Evolutionary conservation across 2,113 vertebrate species (phyloP).

Genomic region (Leptobrachium ailaonicum): DNA sequence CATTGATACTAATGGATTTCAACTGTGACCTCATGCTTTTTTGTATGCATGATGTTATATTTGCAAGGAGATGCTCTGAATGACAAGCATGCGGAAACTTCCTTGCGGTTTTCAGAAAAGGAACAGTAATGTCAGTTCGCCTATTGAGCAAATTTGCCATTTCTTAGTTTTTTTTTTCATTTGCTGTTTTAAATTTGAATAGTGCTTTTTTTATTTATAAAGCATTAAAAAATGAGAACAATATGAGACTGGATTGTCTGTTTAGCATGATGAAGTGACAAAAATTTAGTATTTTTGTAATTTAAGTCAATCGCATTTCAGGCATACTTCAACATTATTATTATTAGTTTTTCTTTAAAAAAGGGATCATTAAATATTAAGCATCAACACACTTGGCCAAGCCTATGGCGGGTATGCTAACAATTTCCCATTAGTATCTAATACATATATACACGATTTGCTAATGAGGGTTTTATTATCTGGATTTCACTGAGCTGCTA

Average conservation of each 20-base stretch:
- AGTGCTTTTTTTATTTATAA: neutral
- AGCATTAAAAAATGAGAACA: too few species aligned
- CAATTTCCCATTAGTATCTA: constrained; percentile 12
- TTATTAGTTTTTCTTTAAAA: neutral
- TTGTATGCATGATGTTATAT: too few species aligned
- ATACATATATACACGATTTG: constrained; percentile 18
- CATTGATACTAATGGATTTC: too few species aligned
- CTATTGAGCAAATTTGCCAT: too few species aligned
- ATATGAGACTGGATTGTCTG: neutral
- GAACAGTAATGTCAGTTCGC: too few species aligned
- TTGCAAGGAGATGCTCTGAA: too few species aligned
- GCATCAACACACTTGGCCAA: constrained; percentile 7
- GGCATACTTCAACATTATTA: neutral
- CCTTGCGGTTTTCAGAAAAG: too few species aligned
- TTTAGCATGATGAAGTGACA: too few species aligned
- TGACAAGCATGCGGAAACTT: too few species aligned
- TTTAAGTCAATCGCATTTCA: neutral
- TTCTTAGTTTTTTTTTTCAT: neutral
- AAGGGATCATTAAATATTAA: constrained; percentile 4
- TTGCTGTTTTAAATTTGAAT: neutral
- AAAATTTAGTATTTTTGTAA: too few species aligned
- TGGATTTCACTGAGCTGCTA: constrained; percentile 14
- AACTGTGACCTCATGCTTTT: too few species aligned
- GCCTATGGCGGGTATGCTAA: constrained; percentile 10
- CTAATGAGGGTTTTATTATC: constrained; percentile 33